These are phyloP conservation scores for Pollicipes pollicipes DNA, from an alignment of 1,140 invertebrate genomes.

Conservation along the genomic window DNA sequence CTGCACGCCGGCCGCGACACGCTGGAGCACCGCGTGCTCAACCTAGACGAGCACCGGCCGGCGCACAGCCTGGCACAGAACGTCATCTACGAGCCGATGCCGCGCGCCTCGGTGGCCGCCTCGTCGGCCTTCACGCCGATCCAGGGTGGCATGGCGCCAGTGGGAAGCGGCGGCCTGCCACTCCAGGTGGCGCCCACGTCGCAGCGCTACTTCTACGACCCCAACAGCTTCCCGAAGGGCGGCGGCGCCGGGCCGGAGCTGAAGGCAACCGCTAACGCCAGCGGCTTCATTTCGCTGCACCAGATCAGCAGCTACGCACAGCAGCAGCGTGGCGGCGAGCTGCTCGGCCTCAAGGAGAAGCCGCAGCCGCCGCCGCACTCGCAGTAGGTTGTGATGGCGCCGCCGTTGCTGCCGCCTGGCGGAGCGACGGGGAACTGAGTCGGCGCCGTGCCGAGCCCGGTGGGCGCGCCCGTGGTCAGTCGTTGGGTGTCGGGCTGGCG, in stretches of 20 bases:
- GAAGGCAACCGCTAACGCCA: slow-evolving; percentile 55
- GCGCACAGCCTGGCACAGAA: slow-evolving; percentile 26
- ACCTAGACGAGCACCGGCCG: slow-evolving; percentile 24
- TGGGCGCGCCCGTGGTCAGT: no score
- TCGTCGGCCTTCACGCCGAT: slow-evolving; percentile 75
- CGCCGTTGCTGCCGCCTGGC: no score
- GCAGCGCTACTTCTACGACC: slow-evolving; percentile 69
- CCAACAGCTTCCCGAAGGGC: slow-evolving; percentile 56
- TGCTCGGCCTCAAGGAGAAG: slow-evolving; percentile 3
- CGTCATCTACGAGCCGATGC: slow-evolving; percentile 26
- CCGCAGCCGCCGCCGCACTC: neutral
- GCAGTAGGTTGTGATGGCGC: neutral
- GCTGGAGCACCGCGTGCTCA: slow-evolving; percentile 25
- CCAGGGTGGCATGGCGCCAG: slow-evolving; percentile 49
- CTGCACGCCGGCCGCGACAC: slow-evolving; percentile 26
- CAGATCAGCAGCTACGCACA: slow-evolving; percentile 93
- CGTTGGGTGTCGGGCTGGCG: no score
- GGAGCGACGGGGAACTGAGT: no score
- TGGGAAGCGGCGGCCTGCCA: slow-evolving; percentile 23
- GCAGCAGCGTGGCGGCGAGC: slow-evolving; percentile 34
- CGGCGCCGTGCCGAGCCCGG: no score
- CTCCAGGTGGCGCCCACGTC: slow-evolving; percentile 22
- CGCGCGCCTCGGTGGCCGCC: slow-evolving; percentile 22
- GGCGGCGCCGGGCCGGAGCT: slow-evolving; percentile 27
- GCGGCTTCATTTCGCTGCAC: slow-evolving; percentile 85